These are phyloP conservation scores for Hypselothyrea guttata DNA, from an alignment of 2,888 invertebrate species.

Conservation along the genomic window DNA sequence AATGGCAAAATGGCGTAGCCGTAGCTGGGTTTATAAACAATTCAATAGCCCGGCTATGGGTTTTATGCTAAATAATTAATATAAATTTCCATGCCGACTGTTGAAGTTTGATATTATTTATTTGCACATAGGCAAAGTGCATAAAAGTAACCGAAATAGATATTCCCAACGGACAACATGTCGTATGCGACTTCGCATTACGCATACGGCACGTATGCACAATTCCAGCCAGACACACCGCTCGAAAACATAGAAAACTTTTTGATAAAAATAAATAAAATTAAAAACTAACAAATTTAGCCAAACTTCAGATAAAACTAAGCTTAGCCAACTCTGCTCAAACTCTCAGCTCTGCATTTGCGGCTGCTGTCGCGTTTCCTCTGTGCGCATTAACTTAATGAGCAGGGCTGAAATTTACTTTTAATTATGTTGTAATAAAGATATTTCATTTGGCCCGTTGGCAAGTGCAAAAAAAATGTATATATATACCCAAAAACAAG, in stretches of 20 bases:
- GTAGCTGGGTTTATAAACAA: slow-evolving; percentile 1
- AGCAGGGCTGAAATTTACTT: slow-evolving; percentile 51
- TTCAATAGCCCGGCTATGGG: slow-evolving; percentile 4
- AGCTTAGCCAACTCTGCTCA: not conserved
- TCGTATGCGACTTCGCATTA: no score
- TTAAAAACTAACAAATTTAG: not conserved
- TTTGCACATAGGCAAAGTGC: no score
- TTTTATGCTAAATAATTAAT: slow-evolving; percentile 4
- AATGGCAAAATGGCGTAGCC: not conserved
- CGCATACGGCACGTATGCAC: not conserved
- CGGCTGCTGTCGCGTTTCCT: slow-evolving; percentile 23
- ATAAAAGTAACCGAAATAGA: no score
- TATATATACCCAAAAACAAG: not conserved
- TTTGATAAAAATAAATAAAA: no score
- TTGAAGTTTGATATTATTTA: not conserved
- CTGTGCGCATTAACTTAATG: slow-evolving; percentile 59
- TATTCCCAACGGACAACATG: no score
- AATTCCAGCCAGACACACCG: no score
- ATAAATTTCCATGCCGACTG: not conserved
- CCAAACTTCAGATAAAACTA: no score
- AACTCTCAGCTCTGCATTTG: not conserved
- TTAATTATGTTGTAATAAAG: slow-evolving; percentile 66
- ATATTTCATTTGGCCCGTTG: slow-evolving; percentile 24
- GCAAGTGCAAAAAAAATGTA: slow-evolving; percentile 14
- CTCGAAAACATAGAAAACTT: no score